These are phyloP conservation scores for Holcopasites calliopsidis DNA, from an alignment of 1,140 invertebrate genomes.

Conservation along the genomic window DNA sequence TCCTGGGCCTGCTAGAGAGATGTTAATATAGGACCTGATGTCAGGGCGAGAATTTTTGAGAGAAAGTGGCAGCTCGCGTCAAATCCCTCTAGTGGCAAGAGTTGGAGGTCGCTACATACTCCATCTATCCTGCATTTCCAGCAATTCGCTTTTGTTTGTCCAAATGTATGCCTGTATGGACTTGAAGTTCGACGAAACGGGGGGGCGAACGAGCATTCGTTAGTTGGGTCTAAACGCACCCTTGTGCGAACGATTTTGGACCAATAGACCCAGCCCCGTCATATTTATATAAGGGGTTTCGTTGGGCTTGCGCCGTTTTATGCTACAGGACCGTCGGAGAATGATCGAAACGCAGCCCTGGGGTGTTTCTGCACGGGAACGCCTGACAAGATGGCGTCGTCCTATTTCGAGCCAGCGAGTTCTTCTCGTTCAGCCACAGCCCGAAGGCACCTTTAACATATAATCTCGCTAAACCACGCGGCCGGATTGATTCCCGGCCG, in stretches of 20 bases:
- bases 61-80: too few species aligned
- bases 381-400: slow-evolving; percentile 64
- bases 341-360: slow-evolving; percentile 61
- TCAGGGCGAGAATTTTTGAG: too few species aligned
- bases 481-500: slow-evolving; percentile 72
- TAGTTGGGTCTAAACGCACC: too few species aligned
- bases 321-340: slow-evolving; percentile 42
- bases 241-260: slow-evolving; percentile 18
- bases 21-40: too few species aligned
- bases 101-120: too few species aligned
- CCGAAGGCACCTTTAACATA: slow-evolving; percentile 58
- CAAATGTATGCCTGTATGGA: too few species aligned
- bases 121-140: too few species aligned
- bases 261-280: slow-evolving; percentile 25
- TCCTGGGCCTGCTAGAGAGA: too few species aligned
- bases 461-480: slow-evolving; percentile 68
- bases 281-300: slow-evolving; percentile 32
- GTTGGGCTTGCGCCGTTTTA: slow-evolving; percentile 7
- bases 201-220: too few species aligned
- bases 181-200: too few species aligned
- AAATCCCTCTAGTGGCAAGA: too few species aligned
- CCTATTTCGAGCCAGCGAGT: neutral
- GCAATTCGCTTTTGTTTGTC: too few species aligned
- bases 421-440: slow-evolving; percentile 21
- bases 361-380: slow-evolving; percentile 60